These are phyloP conservation scores for Mormyrus proboscirostris DNA, from an alignment of 2,797 vertebrate species.

Conservation along the genomic window DNA sequence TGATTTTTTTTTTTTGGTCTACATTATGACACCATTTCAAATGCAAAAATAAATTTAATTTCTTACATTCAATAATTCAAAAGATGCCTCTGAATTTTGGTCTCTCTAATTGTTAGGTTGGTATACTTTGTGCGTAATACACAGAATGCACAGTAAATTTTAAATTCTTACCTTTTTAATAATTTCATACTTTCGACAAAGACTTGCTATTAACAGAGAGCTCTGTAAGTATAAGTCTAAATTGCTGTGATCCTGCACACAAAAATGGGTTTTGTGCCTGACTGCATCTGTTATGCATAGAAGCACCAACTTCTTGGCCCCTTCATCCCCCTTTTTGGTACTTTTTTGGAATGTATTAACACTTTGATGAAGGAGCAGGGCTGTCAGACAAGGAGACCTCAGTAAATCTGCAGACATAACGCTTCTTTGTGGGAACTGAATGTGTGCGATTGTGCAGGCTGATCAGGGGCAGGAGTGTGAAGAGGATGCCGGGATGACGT, in stretches of 20 bases:
- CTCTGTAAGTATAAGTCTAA: neutral
- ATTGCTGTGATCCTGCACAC: neutral
- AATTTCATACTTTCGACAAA: neutral
- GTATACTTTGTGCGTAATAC: neutral
- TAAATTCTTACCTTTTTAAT: neutral
- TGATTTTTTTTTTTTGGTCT: neutral
- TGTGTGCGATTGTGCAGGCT: slow-evolving; percentile 53
- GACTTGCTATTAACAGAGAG: neutral
- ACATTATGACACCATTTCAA: neutral
- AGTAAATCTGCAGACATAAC: slow-evolving; percentile 52
- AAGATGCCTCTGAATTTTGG: neutral
- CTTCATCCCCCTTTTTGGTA: slow-evolving; percentile 40
- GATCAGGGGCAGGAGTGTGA: slow-evolving; percentile 47
- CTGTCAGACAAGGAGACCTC: slow-evolving; percentile 50
- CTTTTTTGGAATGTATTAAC: slow-evolving; percentile 48
- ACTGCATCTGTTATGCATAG: slow-evolving; percentile 14
- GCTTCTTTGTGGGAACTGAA: slow-evolving; percentile 57
- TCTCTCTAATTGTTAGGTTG: neutral
- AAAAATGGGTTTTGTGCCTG: neutral
- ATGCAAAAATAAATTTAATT: neutral
- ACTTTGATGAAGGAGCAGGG: slow-evolving; percentile 12
- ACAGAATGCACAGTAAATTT: neutral
- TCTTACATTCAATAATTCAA: neutral
- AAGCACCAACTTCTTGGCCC: slow-evolving; percentile 22
- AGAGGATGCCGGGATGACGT: slow-evolving; percentile 28